Evolutionary conservation across 2,888 invertebrate genomes (phyloP).

Genomic region (Alviniconcha strummeri): DNA sequence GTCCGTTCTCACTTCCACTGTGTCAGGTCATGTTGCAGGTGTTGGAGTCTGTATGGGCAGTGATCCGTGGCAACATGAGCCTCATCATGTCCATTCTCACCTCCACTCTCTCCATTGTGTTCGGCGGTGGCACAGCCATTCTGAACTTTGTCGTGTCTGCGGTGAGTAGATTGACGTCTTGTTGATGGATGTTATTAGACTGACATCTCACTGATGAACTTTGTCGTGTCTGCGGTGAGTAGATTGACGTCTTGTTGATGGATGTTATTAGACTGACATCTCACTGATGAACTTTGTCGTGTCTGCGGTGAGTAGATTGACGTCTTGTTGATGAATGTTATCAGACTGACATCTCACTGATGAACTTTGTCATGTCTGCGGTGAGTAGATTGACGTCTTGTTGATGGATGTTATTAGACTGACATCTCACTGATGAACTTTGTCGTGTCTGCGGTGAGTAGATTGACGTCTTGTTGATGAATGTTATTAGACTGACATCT

Average conservation of each 20-base stretch:
- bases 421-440: slow-evolving; percentile 63
- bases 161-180: slow-evolving; percentile 57
- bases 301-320: background rate
- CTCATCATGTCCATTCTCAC: slow-evolving; percentile 89
- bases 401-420: background rate
- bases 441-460: slow-evolving; percentile 39
- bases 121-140: slow-evolving; percentile 78
- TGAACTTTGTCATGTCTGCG: background rate
- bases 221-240: background rate
- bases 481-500: background rate
- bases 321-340: background rate
- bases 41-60: slow-evolving; percentile 89
- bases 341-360: background rate
- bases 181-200: background rate
- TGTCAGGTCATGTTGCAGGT: slow-evolving; percentile 73
- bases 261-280: background rate
- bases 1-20: too few relatives aligned
- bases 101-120: slow-evolving; percentile 88
- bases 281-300: background rate
- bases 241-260: background rate
- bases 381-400: background rate
- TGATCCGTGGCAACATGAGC: slow-evolving; percentile 93
- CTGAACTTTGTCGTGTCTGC: slow-evolving; percentile 73
- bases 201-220: too few relatives aligned
- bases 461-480: background rate